Evolutionary conservation across 1,140 invertebrate genomes (phyloP).

Genomic region (Temnothorax curvispinosus): DNA sequence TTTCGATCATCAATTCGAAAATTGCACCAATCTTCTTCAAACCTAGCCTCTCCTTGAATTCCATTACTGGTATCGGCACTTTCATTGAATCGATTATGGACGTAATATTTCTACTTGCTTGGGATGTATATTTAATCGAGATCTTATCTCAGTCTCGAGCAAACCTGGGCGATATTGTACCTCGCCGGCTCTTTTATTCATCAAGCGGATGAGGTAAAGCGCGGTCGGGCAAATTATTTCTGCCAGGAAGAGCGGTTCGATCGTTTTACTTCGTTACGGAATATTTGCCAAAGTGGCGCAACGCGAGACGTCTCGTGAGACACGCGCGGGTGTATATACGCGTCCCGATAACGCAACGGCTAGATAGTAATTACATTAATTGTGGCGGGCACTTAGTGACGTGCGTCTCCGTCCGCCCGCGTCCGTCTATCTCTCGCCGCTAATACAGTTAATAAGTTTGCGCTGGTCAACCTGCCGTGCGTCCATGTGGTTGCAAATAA

Average conservation of each 20-base stretch:
- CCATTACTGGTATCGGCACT: not conserved
- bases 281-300: conserved; percentile 14
- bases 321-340: not conserved
- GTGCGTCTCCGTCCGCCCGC: conserved; percentile 15
- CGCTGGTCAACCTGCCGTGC: conserved; percentile 1
- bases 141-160: not conserved
- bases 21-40: not conserved
- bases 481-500: not conserved
- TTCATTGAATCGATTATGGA: not conserved
- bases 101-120: not conserved
- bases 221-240: conserved; percentile 28
- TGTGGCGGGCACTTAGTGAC: conserved; percentile 64
- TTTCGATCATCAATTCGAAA: not conserved
- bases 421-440: not conserved
- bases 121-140: not conserved
- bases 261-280: conserved; percentile 33
- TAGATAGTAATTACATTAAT: conserved; percentile 73
- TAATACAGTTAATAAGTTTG: conserved; percentile 61
- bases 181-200: not conserved
- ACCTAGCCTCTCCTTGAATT: not conserved
- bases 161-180: not conserved
- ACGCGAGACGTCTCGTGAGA: conserved; percentile 34
- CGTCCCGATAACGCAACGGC: conserved; percentile 53
- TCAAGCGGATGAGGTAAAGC: not conserved
- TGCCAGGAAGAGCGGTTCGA: not conserved